Evolutionary conservation across 2,888 invertebrate genomes (phyloP), one percentile per base, ranked within the genome.

Genomic region (Tinea semifulvella): DNA sequence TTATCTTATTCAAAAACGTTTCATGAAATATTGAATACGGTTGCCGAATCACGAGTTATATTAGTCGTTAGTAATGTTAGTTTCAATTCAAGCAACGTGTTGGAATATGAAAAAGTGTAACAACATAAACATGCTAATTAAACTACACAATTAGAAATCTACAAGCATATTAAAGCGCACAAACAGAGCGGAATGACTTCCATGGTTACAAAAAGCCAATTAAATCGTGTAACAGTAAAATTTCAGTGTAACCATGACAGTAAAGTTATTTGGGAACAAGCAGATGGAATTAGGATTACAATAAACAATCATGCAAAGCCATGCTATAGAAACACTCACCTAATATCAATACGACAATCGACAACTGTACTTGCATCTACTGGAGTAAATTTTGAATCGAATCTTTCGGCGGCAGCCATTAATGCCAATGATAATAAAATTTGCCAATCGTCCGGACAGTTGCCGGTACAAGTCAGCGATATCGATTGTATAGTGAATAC

Each of bases 401-500:
- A 67, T 65, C 79, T 76, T 77, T 79, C 79, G 55, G 65, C 70
- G 70, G 77, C 80, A 69, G 73, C 79, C 80, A 79, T 77, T 73
- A 68, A 73, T 64, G 76, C 75, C 72, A 76, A 76, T 70, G 49
- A 16, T 13, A 6, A 13, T 3, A 22, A n/a, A n/a, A n/a, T n/a
- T 14, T 17, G 11, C 19, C 17, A 11, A 10, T 31, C 5, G 6
- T 13, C 5, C 42, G 27, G 28, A 27, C 44, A 31, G 45, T 46
- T 25, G 40, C 25, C 44, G 36, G 68, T 68, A 68, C 68, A 71
- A 69, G 69, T 61, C 62, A 68, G 64, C 65, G 65, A 74, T 75
- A 76, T 76, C 79, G 79, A 76, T 67, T 67, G 65, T 65, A 63
- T 58, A 60, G 58, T 66, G 65, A 68, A 66, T 56, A 16, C 54